A percentile compares a stretch with the other conserved stretches of the same genome.
phyloP scores from a whole-genome alignment of 2,113 vertebrate species.

The Dermatemys mawii region DNA sequence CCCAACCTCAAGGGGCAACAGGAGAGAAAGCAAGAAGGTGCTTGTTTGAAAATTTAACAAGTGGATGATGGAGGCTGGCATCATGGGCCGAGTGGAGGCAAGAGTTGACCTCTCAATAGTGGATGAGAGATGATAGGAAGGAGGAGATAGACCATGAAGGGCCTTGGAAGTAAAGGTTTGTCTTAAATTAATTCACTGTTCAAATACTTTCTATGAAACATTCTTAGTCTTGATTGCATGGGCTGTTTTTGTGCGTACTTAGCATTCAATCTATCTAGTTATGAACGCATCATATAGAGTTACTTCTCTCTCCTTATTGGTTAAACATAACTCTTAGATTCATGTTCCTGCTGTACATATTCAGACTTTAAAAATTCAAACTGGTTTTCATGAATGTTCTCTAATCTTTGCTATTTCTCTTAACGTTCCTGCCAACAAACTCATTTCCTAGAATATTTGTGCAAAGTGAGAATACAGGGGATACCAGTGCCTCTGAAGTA shows the following conservation, averaged over 20 bases:
- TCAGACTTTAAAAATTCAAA: background rate
- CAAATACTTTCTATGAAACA: too few relatives aligned
- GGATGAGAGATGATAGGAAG: too few relatives aligned
- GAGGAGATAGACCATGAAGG: too few relatives aligned
- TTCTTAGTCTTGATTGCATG: too few relatives aligned
- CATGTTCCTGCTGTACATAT: background rate
- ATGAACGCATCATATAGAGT: background rate
- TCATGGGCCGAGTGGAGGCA: too few relatives aligned
- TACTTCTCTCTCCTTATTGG: background rate
- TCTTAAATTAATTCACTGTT: too few relatives aligned
- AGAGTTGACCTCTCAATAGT: too few relatives aligned
- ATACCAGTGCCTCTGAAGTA: background rate
- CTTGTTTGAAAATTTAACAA: background rate
- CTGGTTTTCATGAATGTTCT: background rate
- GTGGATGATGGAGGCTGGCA: background rate
- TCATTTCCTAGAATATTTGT: background rate
- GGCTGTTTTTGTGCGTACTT: background rate
- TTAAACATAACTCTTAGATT: background rate
- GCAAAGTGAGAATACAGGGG: background rate
- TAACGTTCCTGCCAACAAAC: background rate
- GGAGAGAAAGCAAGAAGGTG: background rate
- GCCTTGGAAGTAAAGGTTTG: too few relatives aligned
- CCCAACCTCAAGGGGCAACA: background rate
- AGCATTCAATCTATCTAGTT: slow-evolving; percentile 12
- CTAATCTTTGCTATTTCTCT: background rate